A percentile compares a stretch with the other conserved stretches of the same genome.
Conservation (phyloP, 2,888 invertebrate species). For the Drosophila helvetica region DNA sequence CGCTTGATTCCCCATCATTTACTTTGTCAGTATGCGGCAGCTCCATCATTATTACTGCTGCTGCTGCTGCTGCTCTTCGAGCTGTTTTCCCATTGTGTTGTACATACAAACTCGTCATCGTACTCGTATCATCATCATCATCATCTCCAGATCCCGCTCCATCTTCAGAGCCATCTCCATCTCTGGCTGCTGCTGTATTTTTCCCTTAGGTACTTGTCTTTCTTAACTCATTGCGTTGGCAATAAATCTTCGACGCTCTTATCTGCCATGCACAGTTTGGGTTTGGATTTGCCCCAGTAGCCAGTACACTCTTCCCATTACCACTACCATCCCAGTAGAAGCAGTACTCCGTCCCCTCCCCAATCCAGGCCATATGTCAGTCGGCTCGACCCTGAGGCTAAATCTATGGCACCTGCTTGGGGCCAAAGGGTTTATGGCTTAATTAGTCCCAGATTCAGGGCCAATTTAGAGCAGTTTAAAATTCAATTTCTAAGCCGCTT, state of each 20-base stretch:
- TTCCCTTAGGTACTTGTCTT: conserved; percentile 80
- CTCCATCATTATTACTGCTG: conserved; percentile 77
- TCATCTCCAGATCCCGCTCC: conserved; percentile 23
- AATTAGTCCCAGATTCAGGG: conserved; percentile 48
- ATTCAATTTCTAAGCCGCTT: conserved; percentile 64
- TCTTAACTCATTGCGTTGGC: conserved; percentile 83
- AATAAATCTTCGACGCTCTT: conserved; percentile 82
- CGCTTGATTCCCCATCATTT: conserved; percentile 76
- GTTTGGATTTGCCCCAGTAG: conserved; percentile 12
- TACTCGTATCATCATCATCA: conserved; percentile 25
- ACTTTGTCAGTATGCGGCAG: conserved; percentile 79
- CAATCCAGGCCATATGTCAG: conserved; percentile 28
- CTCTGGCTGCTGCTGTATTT: conserved; percentile 49
- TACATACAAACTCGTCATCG: conserved; percentile 67
- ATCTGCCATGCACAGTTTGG: conserved; percentile 67
- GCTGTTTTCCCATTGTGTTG: conserved; percentile 48
- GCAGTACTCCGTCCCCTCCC: not conserved
- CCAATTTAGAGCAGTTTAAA: conserved; percentile 26
- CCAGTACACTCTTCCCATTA: not conserved
- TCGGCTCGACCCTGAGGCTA: not conserved
- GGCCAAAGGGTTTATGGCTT: conserved; percentile 49
- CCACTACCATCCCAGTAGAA: not conserved
- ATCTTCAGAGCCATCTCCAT: conserved; percentile 7
- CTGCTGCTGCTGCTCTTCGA: conserved; percentile 30
- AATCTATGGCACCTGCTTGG: conserved; percentile 71